Evolutionary conservation across 2,113 vertebrate genomes (phyloP), one percentile per base, ranked within the genome.

Genomic region (Urocitellus parryii): DNA sequence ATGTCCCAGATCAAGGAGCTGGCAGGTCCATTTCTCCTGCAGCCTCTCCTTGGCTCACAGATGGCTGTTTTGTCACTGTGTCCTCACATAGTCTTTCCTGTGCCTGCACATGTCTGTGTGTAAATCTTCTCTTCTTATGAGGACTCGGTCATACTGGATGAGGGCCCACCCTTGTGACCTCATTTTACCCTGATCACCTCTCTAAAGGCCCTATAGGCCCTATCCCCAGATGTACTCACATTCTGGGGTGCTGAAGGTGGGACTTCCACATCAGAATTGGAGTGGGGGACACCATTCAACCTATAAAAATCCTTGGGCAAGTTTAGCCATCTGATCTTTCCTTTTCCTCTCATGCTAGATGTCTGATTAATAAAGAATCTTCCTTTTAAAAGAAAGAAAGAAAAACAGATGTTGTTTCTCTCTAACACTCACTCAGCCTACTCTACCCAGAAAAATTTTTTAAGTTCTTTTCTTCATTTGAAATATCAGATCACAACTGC

Each of bases 401-500:
- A 29, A 94, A 88, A 95, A 77, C 86, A 96, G 83, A 95, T 96
- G 76, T 61, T 51, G 51, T 53, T 51, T 65, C 77, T 97, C 94
- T 90, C 56, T 74, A 25, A 82, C 85, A 95, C 90, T 74, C 58
- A 39, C 51, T 51, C 39, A 79, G 77, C 34, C 78, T 56, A 53
- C 24, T 77, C 53, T 77, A 42, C 34, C 27, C 65, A 37, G 29
- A 58, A 53, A 63, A 74, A 81, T 72, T 61, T 77, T 45, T 29
- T 34, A 53, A 65, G 73, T 85, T 93, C 48, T 79, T 96, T 88
- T 96, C 76, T 94, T 85, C 84, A 96, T 96, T 92, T 92, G 88
- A 92, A 97, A 68, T 82, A 88, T 95, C 90, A n/a, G 63, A 90
- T 94, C 95, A 82, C 94, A 96, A 88, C 81, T 79, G 78, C 73